Evolutionary conservation across 2,888 invertebrate genomes (phyloP).

Genomic region (Volucella inanis): DNA sequence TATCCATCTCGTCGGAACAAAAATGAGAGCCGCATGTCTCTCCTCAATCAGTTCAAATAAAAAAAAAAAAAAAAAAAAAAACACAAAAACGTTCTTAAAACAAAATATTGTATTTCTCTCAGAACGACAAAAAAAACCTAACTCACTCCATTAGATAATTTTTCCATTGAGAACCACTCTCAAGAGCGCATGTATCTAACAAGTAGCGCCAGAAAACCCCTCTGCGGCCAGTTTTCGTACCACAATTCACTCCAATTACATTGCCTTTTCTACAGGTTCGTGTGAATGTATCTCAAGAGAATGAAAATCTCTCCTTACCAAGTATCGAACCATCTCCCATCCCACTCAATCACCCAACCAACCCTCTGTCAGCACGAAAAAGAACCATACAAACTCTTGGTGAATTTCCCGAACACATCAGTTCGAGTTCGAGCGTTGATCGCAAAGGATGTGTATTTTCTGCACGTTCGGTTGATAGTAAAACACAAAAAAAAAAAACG

Average conservation of each 20-base stretch:
- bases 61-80: slow-evolving; percentile 8
- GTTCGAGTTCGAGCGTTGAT: slow-evolving; percentile 83
- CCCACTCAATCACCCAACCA: slow-evolving; percentile 69
- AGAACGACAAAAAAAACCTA: slow-evolving; percentile 8
- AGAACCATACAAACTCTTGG: slow-evolving; percentile 71
- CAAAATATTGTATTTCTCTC: slow-evolving; percentile 24
- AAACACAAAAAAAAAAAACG: slow-evolving; percentile 71
- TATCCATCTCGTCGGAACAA: not conserved
- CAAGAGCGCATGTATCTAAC: slow-evolving; percentile 57
- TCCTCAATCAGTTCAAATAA: not conserved
- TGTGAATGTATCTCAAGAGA: slow-evolving; percentile 61
- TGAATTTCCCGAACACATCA: slow-evolving; percentile 77
- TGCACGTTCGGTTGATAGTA: slow-evolving; percentile 78
- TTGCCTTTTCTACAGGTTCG: slow-evolving; percentile 31
- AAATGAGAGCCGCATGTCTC: slow-evolving; percentile 1
- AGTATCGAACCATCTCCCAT: slow-evolving; percentile 69
- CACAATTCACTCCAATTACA: slow-evolving; percentile 2
- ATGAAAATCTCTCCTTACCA: slow-evolving; percentile 39
- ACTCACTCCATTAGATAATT: slow-evolving; percentile 60
- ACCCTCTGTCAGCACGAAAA: slow-evolving; percentile 64
- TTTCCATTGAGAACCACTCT: slow-evolving; percentile 22
- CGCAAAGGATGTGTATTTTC: slow-evolving; percentile 80
- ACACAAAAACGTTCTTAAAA: not conserved
- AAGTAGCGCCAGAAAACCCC: slow-evolving; percentile 48
- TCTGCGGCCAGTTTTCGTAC: slow-evolving; percentile 23